Conservation (phyloP, 2,888 invertebrate genomes). For the Helicoverpa assulta region DNA sequence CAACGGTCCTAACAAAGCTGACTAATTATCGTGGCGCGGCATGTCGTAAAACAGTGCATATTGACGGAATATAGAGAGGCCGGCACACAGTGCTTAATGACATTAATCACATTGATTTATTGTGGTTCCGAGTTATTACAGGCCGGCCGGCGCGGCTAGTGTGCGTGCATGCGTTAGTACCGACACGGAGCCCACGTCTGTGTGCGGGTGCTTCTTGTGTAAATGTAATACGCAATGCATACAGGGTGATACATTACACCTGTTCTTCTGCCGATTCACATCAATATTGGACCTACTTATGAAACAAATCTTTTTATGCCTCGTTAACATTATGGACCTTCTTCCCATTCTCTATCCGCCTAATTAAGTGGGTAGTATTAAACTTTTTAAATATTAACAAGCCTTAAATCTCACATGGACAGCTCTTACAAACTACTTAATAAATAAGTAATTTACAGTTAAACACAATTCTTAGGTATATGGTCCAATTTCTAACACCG, state of each 20-base stretch:
- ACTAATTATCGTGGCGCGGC: constrained; percentile 89
- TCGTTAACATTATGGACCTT: constrained; percentile 5
- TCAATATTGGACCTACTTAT: constrained; percentile 1
- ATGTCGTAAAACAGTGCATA: constrained; percentile 90
- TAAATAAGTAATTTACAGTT: neutral
- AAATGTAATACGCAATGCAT: constrained; percentile 80
- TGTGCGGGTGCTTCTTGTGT: constrained; percentile 84
- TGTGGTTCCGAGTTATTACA: constrained; percentile 91
- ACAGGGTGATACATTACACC: constrained; percentile 81
- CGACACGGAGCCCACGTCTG: constrained; percentile 63
- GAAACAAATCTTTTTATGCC: constrained; percentile 10
- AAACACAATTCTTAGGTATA: neutral
- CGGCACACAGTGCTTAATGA: constrained; percentile 90
- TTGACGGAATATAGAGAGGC: constrained; percentile 91
- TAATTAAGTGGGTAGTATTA: neutral
- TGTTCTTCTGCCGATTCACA: constrained; percentile 57
- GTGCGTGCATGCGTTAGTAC: constrained; percentile 77
- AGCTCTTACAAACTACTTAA: too few species aligned
- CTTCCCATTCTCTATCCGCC: neutral
- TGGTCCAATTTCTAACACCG: neutral
- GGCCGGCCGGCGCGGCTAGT: constrained; percentile 81
- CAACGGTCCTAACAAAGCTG: constrained; percentile 89
- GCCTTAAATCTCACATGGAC: too few species aligned
- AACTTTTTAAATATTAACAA: neutral
- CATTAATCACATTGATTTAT: constrained; percentile 91